Base-by-base conservation (phyloP, 2,797 vertebrate genomes). In the Holocentrus rufus region DNA sequence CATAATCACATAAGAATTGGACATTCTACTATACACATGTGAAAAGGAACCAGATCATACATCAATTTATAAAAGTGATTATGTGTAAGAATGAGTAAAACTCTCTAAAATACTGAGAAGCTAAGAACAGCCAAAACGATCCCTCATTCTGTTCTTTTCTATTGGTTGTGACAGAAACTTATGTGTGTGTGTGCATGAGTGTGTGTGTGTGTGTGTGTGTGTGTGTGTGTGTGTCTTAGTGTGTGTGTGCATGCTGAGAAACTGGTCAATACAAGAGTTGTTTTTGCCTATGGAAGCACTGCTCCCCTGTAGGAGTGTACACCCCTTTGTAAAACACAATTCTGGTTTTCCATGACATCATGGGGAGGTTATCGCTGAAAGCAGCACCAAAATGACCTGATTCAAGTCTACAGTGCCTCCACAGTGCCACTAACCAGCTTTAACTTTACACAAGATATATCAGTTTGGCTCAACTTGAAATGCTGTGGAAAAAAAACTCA, bases 321-420 rank as follows among this genome's bases (percentile, higher is more conserved):
- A 85, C 82, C 79, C 79, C 79, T 79, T 79, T 76, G 54, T 75
- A 79, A 80, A 87, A 68, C 77, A 66, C 77, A 60, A 63, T 81
- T 87, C 74, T 58, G 61, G 65, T 90, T 92, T 93, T 93, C 91
- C 91, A 83, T 93, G 89, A 92, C 90, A 92, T 92, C 91, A 92
- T 53, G 70, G 86, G 85, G 85, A 82, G 75, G 85, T 81, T 82
- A 77, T 77, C 18, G 31, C 77, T 82, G 53, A 77, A 77, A 85
- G 80, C 67, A 72, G 65, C 65, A 57, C 44, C 62, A 76, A 65
- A 82, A 58, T 65, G 53, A 82, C 71, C 85, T 65, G 77, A 80
- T 49, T 31, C 30, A 71, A 15, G 30, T 53, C 0, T 3, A 18
- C 5, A 55, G 30, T 55, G 23, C 20, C 47, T 4, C 44, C 44